phyloP scores from a whole-genome alignment of 2,888 invertebrate genomes.

The Drosophila maculinotata region DNA sequence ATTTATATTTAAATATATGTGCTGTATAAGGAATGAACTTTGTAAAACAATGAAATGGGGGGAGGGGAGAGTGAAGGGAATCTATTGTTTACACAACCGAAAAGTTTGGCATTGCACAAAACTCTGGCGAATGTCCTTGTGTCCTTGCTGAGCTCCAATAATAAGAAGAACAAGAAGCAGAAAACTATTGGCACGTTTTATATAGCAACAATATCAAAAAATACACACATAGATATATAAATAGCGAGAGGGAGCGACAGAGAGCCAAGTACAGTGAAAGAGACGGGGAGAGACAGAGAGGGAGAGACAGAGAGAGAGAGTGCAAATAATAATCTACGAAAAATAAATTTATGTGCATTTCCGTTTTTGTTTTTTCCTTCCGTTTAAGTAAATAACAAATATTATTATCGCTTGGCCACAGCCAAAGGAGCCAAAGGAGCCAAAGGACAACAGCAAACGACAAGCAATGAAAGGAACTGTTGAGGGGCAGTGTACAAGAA shows the following conservation, averaged over 20 bases:
- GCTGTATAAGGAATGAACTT: too few relatives aligned
- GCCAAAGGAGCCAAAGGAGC: slow-evolving; percentile 32
- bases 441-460: slow-evolving; percentile 28
- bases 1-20: too few relatives aligned
- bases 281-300: background rate
- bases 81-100: slow-evolving; percentile 8
- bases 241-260: slow-evolving; percentile 10
- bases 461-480: too few relatives aligned
- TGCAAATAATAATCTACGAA: slow-evolving; percentile 73
- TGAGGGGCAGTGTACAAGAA: too few relatives aligned
- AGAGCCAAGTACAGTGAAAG: background rate
- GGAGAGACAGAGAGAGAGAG: slow-evolving; percentile 3
- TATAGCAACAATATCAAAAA: slow-evolving; percentile 9
- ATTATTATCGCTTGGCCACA: slow-evolving; percentile 82
- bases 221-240: slow-evolving; percentile 4
- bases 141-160: background rate
- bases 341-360: slow-evolving; percentile 84
- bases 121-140: slow-evolving; percentile 3
- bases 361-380: slow-evolving; percentile 82
- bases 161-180: slow-evolving; percentile 1
- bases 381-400: slow-evolving; percentile 84
- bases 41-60: too few relatives aligned
- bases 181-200: slow-evolving; percentile 37
- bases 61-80: too few relatives aligned
- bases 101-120: slow-evolving; percentile 8